Base-by-base conservation (phyloP, 1,140 invertebrate species). In the Protaetia brevitarsis region DNA sequence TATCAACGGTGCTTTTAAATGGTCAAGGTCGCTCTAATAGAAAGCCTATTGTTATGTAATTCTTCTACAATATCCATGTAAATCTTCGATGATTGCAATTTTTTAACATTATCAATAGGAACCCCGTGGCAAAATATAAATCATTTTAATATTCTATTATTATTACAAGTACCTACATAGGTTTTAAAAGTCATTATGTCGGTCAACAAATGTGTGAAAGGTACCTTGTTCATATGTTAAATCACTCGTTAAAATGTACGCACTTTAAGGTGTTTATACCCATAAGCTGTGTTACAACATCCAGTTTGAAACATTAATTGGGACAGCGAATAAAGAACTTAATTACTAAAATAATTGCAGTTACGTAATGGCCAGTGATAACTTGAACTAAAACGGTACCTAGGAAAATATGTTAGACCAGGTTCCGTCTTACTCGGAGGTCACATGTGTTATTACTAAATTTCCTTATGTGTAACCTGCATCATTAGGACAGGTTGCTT, bases 1-100 rank as follows among this genome's bases (percentile, higher is more conserved):
- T 19, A 45, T 6, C 8, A 41, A n/a, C n/a, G n/a, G n/a, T n/a
- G n/a, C n/a, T n/a, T 13, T 4, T 41, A 45, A 21, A 45, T 45
- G 41, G 41, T 45, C 41, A 45, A 45, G 41, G 41, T 45, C 41
- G 13, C 4, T 45, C 13, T 13, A 45, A 19, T 45, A 45, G 41
- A 45, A 45, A 45, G 41, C 41, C 41, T 19, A 45, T 45, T 45
- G 41, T 45, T 13, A 45, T 45, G 41, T 45, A 45, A 45, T 45
- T 6, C n/a, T n/a, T n/a, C n/a, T n/a, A n/a, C n/a, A n/a, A n/a
- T n/a, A n/a, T n/a, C n/a, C n/a, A n/a, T n/a, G n/a, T n/a, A n/a
- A n/a, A n/a, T n/a, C n/a, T n/a, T n/a, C n/a, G n/a, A n/a, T n/a
- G n/a, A n/a, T n/a, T n/a, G n/a, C n/a, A n/a, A n/a, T n/a, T n/a